These are phyloP conservation scores for Spea multiplicata DNA, from an alignment of 2,113 vertebrate species.

Conservation along the genomic window DNA sequence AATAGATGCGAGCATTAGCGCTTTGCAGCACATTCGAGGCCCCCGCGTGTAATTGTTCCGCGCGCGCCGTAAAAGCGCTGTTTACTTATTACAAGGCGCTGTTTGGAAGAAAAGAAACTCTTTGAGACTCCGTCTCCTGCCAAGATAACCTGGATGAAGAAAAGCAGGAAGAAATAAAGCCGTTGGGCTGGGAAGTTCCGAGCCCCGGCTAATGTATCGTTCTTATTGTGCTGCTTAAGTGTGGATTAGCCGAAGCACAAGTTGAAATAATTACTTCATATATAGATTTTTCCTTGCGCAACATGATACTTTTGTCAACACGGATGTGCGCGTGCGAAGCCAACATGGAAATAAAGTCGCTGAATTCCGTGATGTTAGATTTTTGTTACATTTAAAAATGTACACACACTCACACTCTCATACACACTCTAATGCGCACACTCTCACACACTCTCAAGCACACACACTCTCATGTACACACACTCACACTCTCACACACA, in stretches of 20 bases:
- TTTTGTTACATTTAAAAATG: neutral
- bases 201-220: constrained; percentile 28
- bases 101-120: constrained; percentile 31
- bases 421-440: too few relatives aligned
- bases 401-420: neutral
- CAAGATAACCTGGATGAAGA: constrained; percentile 34
- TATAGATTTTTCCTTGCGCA: constrained; percentile 16
- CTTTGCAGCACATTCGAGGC: constrained; percentile 8
- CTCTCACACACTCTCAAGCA: too few relatives aligned
- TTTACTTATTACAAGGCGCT: constrained; percentile 34
- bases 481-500: too few relatives aligned
- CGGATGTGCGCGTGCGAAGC: neutral
- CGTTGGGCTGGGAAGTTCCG: constrained; percentile 15
- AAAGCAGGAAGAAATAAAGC: constrained; percentile 16
- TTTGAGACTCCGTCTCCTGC: constrained; percentile 21
- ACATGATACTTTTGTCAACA: constrained; percentile 9
- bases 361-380: neutral
- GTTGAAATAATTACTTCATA: constrained; percentile 21
- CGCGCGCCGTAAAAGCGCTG: constrained; percentile 1
- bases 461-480: too few relatives aligned
- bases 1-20: constrained; percentile 33
- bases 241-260: constrained; percentile 21
- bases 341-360: constrained; percentile 8
- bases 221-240: constrained; percentile 9
- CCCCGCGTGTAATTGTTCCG: constrained; percentile 16